Percentiles rank a stretch among this genome's conserved stretches.
These are phyloP conservation scores for Patella pellucida DNA, from an alignment of 2,888 invertebrate species.

Conservation along the genomic window DNA sequence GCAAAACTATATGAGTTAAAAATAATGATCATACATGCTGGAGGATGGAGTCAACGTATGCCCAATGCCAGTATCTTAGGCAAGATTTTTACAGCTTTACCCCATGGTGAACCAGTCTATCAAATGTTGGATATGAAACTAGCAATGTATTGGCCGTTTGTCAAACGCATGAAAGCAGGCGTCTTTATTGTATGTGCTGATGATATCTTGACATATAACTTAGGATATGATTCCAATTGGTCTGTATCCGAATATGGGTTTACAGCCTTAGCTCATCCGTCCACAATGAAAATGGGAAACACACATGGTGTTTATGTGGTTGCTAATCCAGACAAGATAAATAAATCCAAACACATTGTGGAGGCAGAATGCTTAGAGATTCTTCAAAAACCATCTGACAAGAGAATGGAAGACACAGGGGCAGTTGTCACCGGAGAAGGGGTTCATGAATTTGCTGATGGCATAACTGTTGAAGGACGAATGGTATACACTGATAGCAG, in stretches of 20 bases:
- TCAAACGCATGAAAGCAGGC: constrained; percentile 69
- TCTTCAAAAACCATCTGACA: constrained; percentile 71
- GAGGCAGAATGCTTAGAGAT: constrained; percentile 68
- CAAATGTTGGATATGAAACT: constrained; percentile 73
- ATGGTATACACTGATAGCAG: constrained; percentile 72
- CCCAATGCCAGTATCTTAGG: constrained; percentile 72
- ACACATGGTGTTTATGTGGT: constrained; percentile 73
- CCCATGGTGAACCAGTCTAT: constrained; percentile 64
- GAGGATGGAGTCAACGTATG: constrained; percentile 73
- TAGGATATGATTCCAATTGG: constrained; percentile 48
- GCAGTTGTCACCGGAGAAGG: constrained; percentile 57
- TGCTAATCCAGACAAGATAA: constrained; percentile 44
- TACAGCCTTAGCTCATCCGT: constrained; percentile 72
- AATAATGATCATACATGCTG: constrained; percentile 72
- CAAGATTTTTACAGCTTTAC: constrained; percentile 72
- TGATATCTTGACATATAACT: constrained; percentile 70
- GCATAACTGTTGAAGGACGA: constrained; percentile 41
- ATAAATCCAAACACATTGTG: constrained; percentile 46
- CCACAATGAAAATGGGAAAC: constrained; percentile 68
- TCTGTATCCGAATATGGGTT: constrained; percentile 65
- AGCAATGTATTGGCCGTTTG: constrained; percentile 71
- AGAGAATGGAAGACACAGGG: constrained; percentile 66
- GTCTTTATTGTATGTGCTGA: constrained; percentile 72
- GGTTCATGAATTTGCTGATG: constrained; percentile 44
- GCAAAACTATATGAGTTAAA: constrained; percentile 53